Conservation (phyloP, 2,888 invertebrate genomes). For the Drosophila diplacantha region DNA sequence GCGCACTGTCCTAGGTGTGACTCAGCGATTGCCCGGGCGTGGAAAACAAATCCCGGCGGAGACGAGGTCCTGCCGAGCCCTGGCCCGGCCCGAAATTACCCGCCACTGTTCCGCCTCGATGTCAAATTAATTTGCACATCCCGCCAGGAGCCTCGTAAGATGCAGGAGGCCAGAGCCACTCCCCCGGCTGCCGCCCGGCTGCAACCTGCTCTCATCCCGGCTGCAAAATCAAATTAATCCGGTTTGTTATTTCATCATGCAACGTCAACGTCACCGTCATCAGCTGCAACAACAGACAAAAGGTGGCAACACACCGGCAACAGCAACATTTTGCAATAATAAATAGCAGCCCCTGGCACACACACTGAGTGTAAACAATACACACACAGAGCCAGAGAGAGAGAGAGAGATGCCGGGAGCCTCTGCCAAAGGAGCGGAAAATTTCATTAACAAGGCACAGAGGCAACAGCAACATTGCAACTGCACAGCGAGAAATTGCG, state of each 20-base stretch:
- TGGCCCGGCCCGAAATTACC: conserved; percentile 25
- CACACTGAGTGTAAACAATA: conserved; percentile 32
- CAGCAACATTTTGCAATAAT: conserved; percentile 68
- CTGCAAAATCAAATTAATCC: conserved; percentile 74
- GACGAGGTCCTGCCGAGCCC: conserved; percentile 6
- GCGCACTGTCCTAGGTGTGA: conserved; percentile 16
- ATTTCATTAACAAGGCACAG: conserved; percentile 71
- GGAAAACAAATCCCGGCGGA: conserved; percentile 8
- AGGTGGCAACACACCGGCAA: conserved; percentile 45
- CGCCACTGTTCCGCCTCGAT: conserved; percentile 27
- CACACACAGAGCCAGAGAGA: conserved; percentile 7
- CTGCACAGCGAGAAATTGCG: conserved; percentile 8
- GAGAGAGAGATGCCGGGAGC: conserved; percentile 33
- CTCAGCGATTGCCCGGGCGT: conserved; percentile 27
- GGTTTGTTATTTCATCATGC: conserved; percentile 75
- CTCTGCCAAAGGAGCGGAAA: conserved; percentile 69
- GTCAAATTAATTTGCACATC: conserved; percentile 60
- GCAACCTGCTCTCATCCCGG: conserved; percentile 15
- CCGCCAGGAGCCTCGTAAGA: conserved; percentile 7
- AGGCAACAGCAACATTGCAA: conserved; percentile 41
- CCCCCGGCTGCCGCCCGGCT: too few relatives aligned
- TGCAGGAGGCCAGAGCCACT: too few relatives aligned
- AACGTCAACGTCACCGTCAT: conserved; percentile 68
- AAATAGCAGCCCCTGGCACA: conserved; percentile 53
- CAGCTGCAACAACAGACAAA: conserved; percentile 72